Conservation (phyloP, 2,797 vertebrate species). For the Ceryle rudis region DNA sequence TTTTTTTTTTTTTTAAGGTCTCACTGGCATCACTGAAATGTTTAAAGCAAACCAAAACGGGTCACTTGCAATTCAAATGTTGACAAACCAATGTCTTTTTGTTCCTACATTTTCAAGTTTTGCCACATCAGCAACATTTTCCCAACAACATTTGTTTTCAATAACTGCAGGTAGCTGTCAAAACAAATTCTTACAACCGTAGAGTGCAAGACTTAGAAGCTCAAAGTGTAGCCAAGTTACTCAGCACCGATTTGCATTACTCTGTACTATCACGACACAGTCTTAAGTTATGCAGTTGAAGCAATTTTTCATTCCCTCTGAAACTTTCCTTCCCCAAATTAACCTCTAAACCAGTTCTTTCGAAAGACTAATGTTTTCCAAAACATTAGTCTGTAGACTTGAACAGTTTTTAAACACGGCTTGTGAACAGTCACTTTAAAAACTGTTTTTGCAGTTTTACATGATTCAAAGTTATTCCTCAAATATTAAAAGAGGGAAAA, state of each 20-base stretch:
- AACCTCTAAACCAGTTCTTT: background rate
- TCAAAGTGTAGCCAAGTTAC: background rate
- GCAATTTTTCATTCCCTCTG: background rate
- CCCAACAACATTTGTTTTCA: background rate
- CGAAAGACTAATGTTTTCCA: background rate
- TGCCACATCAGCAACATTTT: background rate
- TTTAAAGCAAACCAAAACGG: background rate
- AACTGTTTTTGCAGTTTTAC: background rate
- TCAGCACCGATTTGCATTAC: background rate
- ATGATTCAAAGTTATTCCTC: background rate
- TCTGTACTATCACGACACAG: background rate
- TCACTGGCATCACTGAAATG: background rate
- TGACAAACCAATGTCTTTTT: background rate
- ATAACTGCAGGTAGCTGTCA: background rate
- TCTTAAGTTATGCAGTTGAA: background rate
- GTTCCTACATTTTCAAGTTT: background rate
- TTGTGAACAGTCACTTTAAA: conserved; percentile 2
- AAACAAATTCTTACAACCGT: background rate
- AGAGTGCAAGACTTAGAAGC: background rate
- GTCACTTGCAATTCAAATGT: background rate
- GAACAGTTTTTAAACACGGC: background rate
- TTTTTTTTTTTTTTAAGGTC: background rate
- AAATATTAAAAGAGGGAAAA: background rate
- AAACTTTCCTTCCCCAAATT: background rate
- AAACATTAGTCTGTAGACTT: background rate